These are phyloP conservation scores for Scelioninae gen. 1 DNA, from an alignment of 2,888 invertebrate genomes.

Conservation along the genomic window DNA sequence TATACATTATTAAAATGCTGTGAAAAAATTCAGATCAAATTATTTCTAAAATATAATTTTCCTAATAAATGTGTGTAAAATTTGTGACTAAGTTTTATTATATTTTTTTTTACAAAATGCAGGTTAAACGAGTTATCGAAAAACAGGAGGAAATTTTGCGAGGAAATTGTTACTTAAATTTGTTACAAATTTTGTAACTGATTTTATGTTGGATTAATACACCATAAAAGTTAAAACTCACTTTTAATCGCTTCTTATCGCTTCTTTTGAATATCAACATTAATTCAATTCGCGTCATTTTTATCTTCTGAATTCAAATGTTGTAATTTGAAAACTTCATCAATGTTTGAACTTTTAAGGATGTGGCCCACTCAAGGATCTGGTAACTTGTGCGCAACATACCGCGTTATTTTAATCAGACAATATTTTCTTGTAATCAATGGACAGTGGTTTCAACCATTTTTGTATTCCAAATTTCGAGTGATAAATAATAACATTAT, in stretches of 20 bases:
- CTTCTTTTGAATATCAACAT: conserved; percentile 16
- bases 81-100: too few species aligned
- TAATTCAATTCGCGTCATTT: conserved; percentile 45
- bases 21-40: too few species aligned
- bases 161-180: too few species aligned
- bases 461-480: conserved; percentile 12
- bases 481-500: conserved; percentile 13
- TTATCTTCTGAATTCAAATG: conserved; percentile 48
- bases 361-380: conserved; percentile 38
- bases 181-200: too few species aligned
- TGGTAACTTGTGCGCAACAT: conserved; percentile 35
- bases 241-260: conserved; percentile 27
- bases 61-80: too few species aligned
- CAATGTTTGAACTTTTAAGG: conserved; percentile 40
- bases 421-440: conserved; percentile 30
- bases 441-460: not conserved
- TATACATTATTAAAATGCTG: not conserved
- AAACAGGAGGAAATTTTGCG: too few species aligned
- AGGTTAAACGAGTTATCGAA: too few species aligned
- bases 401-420: conserved; percentile 38
- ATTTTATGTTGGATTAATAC: too few species aligned
- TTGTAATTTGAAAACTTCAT: conserved; percentile 46
- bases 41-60: too few species aligned
- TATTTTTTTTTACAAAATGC: too few species aligned
- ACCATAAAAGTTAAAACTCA: not conserved